Conservation (phyloP, 2,113 vertebrate genomes). For the Cariama cristata region DNA sequence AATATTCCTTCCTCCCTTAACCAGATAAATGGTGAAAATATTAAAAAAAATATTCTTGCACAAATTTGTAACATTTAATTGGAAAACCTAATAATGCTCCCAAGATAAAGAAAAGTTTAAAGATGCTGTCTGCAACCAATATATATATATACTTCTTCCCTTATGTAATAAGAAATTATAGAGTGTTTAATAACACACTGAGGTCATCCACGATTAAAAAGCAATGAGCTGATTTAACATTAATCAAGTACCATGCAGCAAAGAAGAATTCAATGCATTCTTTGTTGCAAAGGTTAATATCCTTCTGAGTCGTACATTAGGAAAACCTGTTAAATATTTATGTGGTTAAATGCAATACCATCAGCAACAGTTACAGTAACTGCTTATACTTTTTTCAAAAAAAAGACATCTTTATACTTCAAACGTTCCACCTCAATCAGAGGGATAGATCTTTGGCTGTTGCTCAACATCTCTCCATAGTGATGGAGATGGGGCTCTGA, state of each 20-base stretch:
- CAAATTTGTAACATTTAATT: not conserved
- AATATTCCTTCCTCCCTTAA: not conserved
- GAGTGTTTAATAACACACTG: not conserved
- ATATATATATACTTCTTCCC: not conserved
- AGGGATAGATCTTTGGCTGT: not conserved
- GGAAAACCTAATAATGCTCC: not conserved
- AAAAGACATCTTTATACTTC: not conserved
- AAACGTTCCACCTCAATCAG: not conserved
- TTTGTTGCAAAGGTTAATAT: conserved; percentile 32
- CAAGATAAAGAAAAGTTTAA: not conserved
- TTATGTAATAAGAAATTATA: not conserved
- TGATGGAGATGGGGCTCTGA: not conserved
- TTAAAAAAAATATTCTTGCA: not conserved
- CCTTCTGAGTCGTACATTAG: not conserved
- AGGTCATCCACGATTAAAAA: conserved; percentile 1
- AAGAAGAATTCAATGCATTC: not conserved
- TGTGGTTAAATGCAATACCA: not conserved
- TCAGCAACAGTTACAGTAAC: not conserved
- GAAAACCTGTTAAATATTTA: conserved; percentile 39
- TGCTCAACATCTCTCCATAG: not conserved
- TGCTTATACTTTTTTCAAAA: not conserved
- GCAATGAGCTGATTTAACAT: not conserved
- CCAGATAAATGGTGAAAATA: not conserved
- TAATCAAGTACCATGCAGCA: conserved; percentile 22
- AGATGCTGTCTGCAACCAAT: not conserved